Evolutionary conservation across 2,888 invertebrate genomes (phyloP), one percentile per base, ranked within the genome.

Genomic region (Polyommatus iphigenia): DNA sequence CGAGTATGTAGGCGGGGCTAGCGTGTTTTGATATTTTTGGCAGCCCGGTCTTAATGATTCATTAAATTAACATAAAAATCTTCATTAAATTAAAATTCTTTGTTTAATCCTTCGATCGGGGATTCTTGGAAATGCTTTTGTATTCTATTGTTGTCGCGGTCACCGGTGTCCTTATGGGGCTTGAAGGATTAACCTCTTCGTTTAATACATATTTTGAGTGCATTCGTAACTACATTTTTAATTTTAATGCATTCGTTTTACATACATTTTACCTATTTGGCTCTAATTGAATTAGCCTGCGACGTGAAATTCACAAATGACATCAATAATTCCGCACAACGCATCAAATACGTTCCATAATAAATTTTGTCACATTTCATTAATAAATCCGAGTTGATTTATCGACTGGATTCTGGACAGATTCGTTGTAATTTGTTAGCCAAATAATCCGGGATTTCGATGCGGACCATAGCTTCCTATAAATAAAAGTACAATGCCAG

Each of bases 371-470:
- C 88, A 84, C 87, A 87, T 89, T 89, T 90, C 89, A 88, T 88
- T 91, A 86, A 91, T 92, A 91, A 91, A 91, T 90, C 90, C 88
- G 79, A 84, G 86, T 88, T 93, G 92, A 93, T 93, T 93, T 92
- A 93, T 91, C 87, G 92, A 91, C 91, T 89, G 87, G 88, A 88
- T 91, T 92, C 91, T 90, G 86, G 88, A 88, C 91, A 90, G 91
- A 92, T 91, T 91, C 90, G 86, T 88, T 89, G 89, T 93, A 93
- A 93, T 93, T 94, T 94, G 94, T 94, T 92, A 93, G 90, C 92
- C 91, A 93, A 94, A 93, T 93, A 93, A 93, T 93, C 93, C 92
- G 86, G 90, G 91, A 89, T 92, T 92, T 90, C 82, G 88, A 87
- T 90, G 91, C 88, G 82, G 80, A 85, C 88, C 87, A 87, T 85